Base-by-base conservation (phyloP, 2,113 vertebrate species). In the Nymphicus hollandicus region DNA sequence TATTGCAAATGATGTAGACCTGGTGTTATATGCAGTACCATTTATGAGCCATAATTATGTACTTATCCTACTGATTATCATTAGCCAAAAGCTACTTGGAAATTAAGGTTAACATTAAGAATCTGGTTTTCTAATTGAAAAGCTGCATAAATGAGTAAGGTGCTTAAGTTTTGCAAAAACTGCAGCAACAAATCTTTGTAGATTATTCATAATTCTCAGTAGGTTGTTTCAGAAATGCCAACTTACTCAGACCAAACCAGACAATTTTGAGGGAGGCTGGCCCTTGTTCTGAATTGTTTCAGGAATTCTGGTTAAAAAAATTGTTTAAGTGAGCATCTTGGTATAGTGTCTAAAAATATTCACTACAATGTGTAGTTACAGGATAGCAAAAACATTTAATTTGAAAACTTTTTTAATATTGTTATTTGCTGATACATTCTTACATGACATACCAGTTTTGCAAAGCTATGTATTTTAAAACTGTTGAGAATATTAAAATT, bases 61-160 rank as follows among this genome's bases (percentile, higher is more conserved):
- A 86, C 86, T 96, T 77, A 95, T 94, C 44, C 43, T 91, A 70
- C 96, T 95, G 95, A 94, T 82, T 94, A 91, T 89, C 93, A 81
- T 97, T 95, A 82, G 72, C 66, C 90, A 92, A 84, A 86, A 97
- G 71, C 90, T 77, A 79, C 72, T 93, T 96, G 88, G 71, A 94
- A 69, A 96, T 97, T 94, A 86, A 71, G 82, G 53, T 96, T 95
- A 94, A 91, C 91, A 91, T 96, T 96, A 96, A 69, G 61, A 93
- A 79, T 92, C 81, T 72, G 70, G 47, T 19, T 86, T 93, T 96
- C 95, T 88, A 93, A 96, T 94, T 93, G 56, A 89, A 91, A 82
- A 87, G 80, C 61, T 93, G 86, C 88, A 91, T 96, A 96, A 96
- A 94, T 92, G 80, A 90, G n/a, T 86, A 82, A 61, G 61, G 73